Percentiles rank a stretch among this genome's conserved stretches.
Conservation (phyloP, 2,888 invertebrate genomes). For the Patella pellucida region DNA sequence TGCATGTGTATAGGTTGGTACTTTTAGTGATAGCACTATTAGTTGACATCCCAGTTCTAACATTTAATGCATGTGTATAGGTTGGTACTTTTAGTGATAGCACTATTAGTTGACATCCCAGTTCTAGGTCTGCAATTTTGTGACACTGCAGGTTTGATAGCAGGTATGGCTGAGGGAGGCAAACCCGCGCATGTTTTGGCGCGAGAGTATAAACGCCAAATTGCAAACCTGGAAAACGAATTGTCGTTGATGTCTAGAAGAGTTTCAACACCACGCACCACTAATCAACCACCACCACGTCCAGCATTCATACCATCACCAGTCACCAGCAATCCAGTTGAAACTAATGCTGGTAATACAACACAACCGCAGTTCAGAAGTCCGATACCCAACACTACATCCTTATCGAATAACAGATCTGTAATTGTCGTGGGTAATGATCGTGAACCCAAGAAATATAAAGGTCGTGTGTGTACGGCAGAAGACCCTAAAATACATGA, state of each 20-base stretch:
- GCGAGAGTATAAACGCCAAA: neutral
- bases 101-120: too few species aligned
- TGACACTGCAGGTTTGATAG: too few species aligned
- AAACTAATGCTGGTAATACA: neutral
- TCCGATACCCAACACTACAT: neutral
- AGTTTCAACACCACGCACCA: neutral
- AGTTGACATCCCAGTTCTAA: too few species aligned
- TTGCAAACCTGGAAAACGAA: neutral
- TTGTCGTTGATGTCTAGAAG: neutral
- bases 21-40: too few species aligned
- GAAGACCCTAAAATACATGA: neutral
- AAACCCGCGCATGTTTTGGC: too few species aligned
- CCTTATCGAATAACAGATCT: neutral
- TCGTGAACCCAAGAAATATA: neutral
- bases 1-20: too few species aligned
- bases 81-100: too few species aligned
- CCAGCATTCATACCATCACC: neutral
- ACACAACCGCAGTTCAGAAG: neutral
- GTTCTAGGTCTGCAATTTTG: too few species aligned
- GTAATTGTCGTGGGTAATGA: neutral
- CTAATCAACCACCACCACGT: neutral
- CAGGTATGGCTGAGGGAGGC: too few species aligned
- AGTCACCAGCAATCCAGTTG: neutral
- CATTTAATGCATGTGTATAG: too few species aligned
- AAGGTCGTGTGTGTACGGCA: neutral